Base-by-base conservation (phyloP, 1,140 invertebrate genomes). In the Meloidogyne exigua region DNA sequence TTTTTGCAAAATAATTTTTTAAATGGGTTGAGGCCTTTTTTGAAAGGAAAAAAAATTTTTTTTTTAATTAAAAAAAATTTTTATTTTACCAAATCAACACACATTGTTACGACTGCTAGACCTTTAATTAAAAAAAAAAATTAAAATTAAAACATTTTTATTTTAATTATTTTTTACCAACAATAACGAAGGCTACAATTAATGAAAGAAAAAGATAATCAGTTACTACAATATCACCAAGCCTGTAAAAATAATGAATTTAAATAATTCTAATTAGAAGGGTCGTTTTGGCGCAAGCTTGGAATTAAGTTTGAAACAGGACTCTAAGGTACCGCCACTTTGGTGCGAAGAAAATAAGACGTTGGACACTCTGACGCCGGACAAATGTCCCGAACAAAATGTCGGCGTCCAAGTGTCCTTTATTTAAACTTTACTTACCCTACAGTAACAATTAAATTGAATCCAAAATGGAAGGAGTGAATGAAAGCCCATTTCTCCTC, bases 391-490 rank as follows among this genome's bases (percentile, higher is more conserved):
- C n/a, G n/a, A n/a, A n/a, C n/a, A n/a, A n/a, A n/a, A n/a, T n/a
- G n/a, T n/a, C n/a, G n/a, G n/a, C n/a, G n/a, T n/a, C n/a, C n/a
- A n/a, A n/a, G n/a, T n/a, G n/a, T n/a, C n/a, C n/a, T n/a, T n/a
- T n/a, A n/a, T n/a, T n/a, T n/a, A n/a, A n/a, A n/a, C n/a, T 11
- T 39, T 39, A 15, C 26, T 36, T n/a, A 73, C 36, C 85, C 85
- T 39, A 87, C 85, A 12, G 85, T 87, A 12, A 87, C 85, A 73
- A 87, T 88, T 18, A 88, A 68, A 76, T 87, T 87, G 67, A 87
- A 87, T 57, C 86, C 85, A 73, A 87, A 87, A 72, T 87, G 85
- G 70, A 87, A 87, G 18, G 85, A 86, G 72, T 87, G 85, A 68
- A 87, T 87, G 84, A 87, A 87, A 79, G 83, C 86, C 83, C 83